Conservation (phyloP, 2,888 invertebrate genomes). For the Herminia tarsipennalis region DNA sequence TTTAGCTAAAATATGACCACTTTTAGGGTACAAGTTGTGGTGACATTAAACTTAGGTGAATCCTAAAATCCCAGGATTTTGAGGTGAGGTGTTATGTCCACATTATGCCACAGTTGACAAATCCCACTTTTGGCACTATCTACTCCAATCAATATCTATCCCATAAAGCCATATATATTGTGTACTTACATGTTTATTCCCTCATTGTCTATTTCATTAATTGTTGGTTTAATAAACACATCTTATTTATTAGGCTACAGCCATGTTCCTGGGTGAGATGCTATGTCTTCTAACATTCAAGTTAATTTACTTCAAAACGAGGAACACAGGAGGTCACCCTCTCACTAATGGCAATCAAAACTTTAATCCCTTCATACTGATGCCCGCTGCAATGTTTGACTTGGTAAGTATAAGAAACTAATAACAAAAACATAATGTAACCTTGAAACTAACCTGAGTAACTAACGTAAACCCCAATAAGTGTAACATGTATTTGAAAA, state of each 20-base stretch:
- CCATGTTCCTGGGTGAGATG: conserved; percentile 98
- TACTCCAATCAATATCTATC: too few species aligned
- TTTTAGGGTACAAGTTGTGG: too few species aligned
- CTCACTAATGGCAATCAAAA: conserved; percentile 90
- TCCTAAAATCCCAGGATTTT: too few species aligned
- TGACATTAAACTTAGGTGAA: too few species aligned
- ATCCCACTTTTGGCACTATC: too few species aligned
- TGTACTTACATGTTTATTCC: neutral
- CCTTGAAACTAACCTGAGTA: too few species aligned
- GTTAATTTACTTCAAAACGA: conserved; percentile 86
- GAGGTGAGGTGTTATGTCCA: too few species aligned
- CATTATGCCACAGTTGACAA: too few species aligned
- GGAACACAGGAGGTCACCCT: conserved; percentile 74
- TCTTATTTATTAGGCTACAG: conserved; percentile 87
- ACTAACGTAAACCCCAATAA: too few species aligned
- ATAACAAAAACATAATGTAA: neutral
- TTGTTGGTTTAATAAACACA: neutral
- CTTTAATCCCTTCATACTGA: conserved; percentile 92
- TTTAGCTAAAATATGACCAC: too few species aligned
- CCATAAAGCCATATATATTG: too few species aligned
- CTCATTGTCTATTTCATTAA: neutral
- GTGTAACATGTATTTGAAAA: too few species aligned
- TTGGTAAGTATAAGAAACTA: conserved; percentile 87
- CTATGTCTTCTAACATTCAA: conserved; percentile 94
- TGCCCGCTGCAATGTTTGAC: conserved; percentile 95